Conservation (phyloP, 2,797 vertebrate genomes). For the Monodelphis domestica region DNA sequence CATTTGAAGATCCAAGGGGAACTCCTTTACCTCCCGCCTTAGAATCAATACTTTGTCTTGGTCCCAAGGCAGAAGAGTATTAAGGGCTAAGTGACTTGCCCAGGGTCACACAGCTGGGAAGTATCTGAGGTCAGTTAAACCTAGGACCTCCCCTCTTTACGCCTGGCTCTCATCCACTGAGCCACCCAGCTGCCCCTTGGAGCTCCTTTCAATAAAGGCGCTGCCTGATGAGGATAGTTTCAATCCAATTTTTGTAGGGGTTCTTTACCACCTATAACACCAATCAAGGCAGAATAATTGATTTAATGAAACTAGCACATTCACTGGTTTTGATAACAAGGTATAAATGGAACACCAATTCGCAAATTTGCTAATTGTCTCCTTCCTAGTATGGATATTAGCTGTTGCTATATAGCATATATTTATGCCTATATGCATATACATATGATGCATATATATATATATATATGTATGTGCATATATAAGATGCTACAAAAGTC, state of each 20-base stretch:
- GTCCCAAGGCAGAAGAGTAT: too few relatives aligned
- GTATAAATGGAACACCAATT: constrained; percentile 29
- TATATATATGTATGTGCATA: too few relatives aligned
- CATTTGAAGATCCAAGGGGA: constrained; percentile 41
- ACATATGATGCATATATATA: too few relatives aligned
- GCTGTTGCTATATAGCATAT: constrained; percentile 39
- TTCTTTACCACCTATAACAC: constrained; percentile 45
- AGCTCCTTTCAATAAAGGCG: neutral
- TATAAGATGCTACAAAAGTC: neutral
- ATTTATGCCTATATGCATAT: neutral
- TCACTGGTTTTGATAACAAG: constrained; percentile 33
- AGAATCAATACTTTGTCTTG: too few relatives aligned
- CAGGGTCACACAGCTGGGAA: too few relatives aligned
- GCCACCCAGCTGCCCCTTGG: too few relatives aligned
- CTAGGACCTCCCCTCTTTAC: too few relatives aligned
- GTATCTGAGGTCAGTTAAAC: too few relatives aligned
- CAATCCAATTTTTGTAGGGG: constrained; percentile 21
- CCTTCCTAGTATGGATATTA: constrained; percentile 17
- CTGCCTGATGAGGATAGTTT: constrained; percentile 42
- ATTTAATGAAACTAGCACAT: constrained; percentile 51
- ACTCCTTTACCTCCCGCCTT: too few relatives aligned
- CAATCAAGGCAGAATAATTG: constrained; percentile 46
- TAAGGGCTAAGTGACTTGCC: too few relatives aligned
- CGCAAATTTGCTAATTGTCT: constrained; percentile 29
- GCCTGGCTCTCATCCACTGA: too few relatives aligned